Conservation (phyloP, 2,888 invertebrate genomes). For the Scaptomyza polygonia region DNA sequence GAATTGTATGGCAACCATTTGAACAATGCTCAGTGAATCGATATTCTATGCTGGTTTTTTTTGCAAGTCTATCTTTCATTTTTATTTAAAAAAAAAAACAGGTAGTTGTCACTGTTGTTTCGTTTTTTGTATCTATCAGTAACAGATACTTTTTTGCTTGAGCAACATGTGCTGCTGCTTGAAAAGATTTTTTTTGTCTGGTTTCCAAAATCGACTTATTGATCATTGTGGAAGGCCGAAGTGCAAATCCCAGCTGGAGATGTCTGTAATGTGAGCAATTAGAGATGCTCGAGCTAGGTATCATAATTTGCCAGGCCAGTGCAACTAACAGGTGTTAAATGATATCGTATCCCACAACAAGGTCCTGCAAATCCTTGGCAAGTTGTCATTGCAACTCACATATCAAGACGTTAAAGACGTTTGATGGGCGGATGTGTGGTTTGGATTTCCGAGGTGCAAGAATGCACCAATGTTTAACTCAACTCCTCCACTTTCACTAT, state of each 20-base stretch:
- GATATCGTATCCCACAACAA: conserved; percentile 29
- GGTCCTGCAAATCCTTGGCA: conserved; percentile 4
- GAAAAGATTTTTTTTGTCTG: conserved; percentile 41
- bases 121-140: conserved; percentile 41
- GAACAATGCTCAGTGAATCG: conserved; percentile 58
- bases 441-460: conserved; percentile 44
- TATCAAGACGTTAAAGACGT: conserved; percentile 26
- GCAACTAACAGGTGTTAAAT: conserved; percentile 64
- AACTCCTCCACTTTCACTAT: conserved; percentile 6
- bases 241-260: conserved; percentile 72
- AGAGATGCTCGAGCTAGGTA: conserved; percentile 40
- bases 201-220: conserved; percentile 69
- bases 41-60: conserved; percentile 27
- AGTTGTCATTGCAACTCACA: conserved; percentile 30
- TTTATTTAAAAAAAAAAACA: conserved; percentile 68
- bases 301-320: conserved; percentile 49
- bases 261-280: conserved; percentile 70
- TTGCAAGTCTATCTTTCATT: background rate
- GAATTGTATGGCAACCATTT: conserved; percentile 42
- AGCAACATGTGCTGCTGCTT: conserved; percentile 57
- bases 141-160: conserved; percentile 70
- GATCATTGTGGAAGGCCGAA: conserved; percentile 57
- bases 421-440: conserved; percentile 66
- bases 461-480: background rate
- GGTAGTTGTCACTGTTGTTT: conserved; percentile 54